Conservation (phyloP, 2,888 invertebrate genomes). For the Glaucopsyche alexis region DNA sequence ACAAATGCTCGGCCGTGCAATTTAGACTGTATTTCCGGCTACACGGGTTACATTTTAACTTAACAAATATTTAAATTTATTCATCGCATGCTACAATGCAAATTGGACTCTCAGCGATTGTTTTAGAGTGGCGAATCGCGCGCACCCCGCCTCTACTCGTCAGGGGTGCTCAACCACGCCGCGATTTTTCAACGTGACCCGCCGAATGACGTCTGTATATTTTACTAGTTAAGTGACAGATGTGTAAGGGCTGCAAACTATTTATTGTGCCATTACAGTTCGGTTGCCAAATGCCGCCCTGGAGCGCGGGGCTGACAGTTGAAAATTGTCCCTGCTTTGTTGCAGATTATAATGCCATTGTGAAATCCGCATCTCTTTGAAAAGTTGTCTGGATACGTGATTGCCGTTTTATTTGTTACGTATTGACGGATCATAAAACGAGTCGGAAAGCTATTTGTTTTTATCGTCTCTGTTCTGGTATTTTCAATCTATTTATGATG, state of each 20-base stretch:
- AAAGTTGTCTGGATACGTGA: constrained; percentile 48
- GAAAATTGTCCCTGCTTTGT: constrained; percentile 61
- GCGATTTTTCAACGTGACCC: constrained; percentile 73
- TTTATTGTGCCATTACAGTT: constrained; percentile 75
- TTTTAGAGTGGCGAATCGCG: constrained; percentile 38
- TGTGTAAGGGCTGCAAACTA: constrained; percentile 75
- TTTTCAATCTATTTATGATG: constrained; percentile 73
- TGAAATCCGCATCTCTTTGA: constrained; percentile 47
- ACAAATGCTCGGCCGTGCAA: constrained; percentile 75
- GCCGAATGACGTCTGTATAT: constrained; percentile 77
- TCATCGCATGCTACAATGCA: constrained; percentile 51
- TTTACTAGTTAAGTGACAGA: constrained; percentile 79
- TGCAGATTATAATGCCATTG: constrained; percentile 54
- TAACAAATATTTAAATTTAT: constrained; percentile 80
- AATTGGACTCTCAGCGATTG: constrained; percentile 51
- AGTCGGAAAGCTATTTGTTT: constrained; percentile 62
- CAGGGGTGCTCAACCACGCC: constrained; percentile 63
- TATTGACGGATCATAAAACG: constrained; percentile 64
- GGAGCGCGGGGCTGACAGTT: constrained; percentile 67
- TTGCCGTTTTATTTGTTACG: constrained; percentile 62
- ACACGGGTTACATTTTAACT: constrained; percentile 80
- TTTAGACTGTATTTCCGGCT: constrained; percentile 78
- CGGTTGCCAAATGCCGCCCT: constrained; percentile 63
- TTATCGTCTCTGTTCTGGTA: constrained; percentile 61
- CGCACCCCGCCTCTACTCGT: constrained; percentile 37